Evolutionary conservation across 2,113 vertebrate genomes (phyloP).

Genomic region (Brienomyrus brachyistius): DNA sequence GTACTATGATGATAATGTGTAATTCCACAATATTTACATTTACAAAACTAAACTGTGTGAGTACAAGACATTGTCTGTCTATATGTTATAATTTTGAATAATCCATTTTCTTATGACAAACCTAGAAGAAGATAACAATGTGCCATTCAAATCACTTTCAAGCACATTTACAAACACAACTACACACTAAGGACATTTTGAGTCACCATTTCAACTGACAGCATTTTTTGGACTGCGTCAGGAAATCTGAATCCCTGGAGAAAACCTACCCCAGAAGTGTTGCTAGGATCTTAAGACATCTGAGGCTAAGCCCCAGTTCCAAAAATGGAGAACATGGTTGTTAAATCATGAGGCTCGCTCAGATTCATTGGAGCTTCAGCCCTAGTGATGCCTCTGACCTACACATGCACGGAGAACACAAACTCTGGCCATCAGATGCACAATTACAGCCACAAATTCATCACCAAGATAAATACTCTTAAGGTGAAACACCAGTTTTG

Average conservation of each 20-base stretch:
- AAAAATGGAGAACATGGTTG: neutral
- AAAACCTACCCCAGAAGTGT: neutral
- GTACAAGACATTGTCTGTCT: neutral
- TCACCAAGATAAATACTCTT: neutral
- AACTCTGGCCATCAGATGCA: neutral
- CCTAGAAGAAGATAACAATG: neutral
- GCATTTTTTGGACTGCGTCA: neutral
- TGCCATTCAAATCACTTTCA: neutral
- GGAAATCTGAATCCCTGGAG: neutral
- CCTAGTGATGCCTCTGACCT: neutral
- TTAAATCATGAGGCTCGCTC: neutral
- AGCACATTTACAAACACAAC: neutral
- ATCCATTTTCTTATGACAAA: neutral
- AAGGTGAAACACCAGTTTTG: neutral
- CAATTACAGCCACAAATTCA: neutral
- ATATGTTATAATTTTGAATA: neutral
- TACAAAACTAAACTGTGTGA: neutral
- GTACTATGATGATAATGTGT: neutral
- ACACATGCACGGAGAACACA: neutral
- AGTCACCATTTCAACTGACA: neutral
- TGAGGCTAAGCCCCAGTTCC: neutral
- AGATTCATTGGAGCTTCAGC: neutral
- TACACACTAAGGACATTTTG: neutral
- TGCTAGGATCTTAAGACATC: neutral
- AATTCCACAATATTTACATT: neutral